Evolutionary conservation across 2,888 invertebrate genomes (phyloP).

Genomic region (Dusona sp.): DNA sequence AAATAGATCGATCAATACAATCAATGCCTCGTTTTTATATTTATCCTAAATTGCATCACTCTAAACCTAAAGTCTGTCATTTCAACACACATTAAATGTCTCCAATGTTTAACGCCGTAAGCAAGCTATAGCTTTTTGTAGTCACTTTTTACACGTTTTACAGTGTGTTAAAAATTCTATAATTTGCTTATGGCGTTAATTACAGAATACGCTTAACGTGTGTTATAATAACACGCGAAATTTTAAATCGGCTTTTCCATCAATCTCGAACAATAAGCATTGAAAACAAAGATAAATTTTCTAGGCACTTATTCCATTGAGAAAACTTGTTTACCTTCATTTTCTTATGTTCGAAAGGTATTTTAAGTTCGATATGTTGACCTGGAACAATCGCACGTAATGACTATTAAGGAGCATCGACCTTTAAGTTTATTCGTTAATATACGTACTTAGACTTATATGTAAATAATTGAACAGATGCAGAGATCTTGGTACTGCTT

Average conservation of each 20-base stretch:
- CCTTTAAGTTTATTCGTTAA: slow-evolving; percentile 33
- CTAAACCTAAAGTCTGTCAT: no score
- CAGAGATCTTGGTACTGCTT: slow-evolving; percentile 38
- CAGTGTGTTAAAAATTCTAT: no score
- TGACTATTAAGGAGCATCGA: slow-evolving; percentile 28
- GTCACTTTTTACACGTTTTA: no score
- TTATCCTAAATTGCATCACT: no score
- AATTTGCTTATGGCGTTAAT: no score
- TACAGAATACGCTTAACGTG: no score
- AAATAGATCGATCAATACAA: not conserved
- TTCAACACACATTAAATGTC: no score
- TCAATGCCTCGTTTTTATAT: not conserved
- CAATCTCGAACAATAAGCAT: not conserved
- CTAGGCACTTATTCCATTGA: not conserved
- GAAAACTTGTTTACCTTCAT: not conserved
- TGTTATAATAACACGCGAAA: no score
- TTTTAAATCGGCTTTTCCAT: not conserved
- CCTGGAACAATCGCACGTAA: not conserved
- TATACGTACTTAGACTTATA: slow-evolving; percentile 23
- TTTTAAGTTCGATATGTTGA: not conserved
- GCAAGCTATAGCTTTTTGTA: no score
- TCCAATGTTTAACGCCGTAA: no score
- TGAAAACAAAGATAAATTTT: not conserved
- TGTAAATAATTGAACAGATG: slow-evolving; percentile 60
- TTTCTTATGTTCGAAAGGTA: not conserved